Base-by-base conservation (phyloP, 2,888 invertebrate species). In the Nomada fucata region DNA sequence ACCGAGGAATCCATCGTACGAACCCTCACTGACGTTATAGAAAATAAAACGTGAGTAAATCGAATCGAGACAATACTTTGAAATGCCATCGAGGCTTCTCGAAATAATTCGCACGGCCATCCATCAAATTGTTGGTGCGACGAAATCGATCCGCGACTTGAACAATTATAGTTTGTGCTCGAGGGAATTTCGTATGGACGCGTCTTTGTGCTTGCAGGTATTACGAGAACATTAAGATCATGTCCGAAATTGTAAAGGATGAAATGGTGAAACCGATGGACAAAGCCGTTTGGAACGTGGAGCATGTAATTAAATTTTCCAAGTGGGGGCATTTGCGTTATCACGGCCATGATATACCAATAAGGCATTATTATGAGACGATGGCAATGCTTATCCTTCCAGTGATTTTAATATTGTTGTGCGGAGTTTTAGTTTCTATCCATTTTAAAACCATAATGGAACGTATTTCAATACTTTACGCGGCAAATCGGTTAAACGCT, bases 251-350 rank as follows among this genome's bases (percentile, higher is more conserved):
- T 55, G 72, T 91, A 36, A 90, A 88, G 55, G 92, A 92, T 68
- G 93, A 93, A 73, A 69, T 85, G 47, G 83, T 91, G 44, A 92
- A 91, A 60, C 92, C 92, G 3, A 90, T 92, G 52, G 87, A 92
- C n/a, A 91, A 83, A 70, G 92, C 91, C 4, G 81, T 93, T 36
- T 92, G 92, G 92, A 88, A 91, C 70, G 85, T 93, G 44, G 92
- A 92, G 69, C 93, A 93, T 83, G 90, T 92, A 57, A 80, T 92
- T 52, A 92, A 92, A 88, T 93, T 92, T 89, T 88, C 92, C 7
- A 85, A 88, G 67, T 89, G 91, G 47, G 86, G 76, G 76, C 91
- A 92, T 84, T 89, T 92, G 69, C 88, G 83, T 70, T 93, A 93
- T 81, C 86, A 90, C 73, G 91, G 91, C 61, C 89, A 83, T 76